Percentiles rank a stretch among this genome's conserved stretches.
These are phyloP conservation scores for Oscarella lobularis DNA, from an alignment of 37 sponge, comb jelly and placozoan genomes.

Conservation along the genomic window DNA sequence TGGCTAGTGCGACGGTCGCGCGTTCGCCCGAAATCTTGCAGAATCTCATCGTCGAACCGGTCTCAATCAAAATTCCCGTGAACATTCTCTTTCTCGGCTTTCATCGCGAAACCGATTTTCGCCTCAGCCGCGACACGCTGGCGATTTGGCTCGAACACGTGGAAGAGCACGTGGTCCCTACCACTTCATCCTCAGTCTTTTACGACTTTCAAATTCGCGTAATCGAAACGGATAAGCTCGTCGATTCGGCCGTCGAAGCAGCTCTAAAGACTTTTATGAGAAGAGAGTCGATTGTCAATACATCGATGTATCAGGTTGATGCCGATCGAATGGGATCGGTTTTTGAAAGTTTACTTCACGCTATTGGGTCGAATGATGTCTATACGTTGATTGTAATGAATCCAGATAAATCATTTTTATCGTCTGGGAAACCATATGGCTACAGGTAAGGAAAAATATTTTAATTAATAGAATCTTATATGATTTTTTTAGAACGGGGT, in stretches of 20 bases:
- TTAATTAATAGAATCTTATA: not conserved
- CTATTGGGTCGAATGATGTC: not conserved
- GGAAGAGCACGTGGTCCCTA: not conserved
- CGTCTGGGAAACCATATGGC: not conserved
- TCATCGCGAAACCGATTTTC: not conserved
- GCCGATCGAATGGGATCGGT: not conserved
- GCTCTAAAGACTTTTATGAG: slow-evolving; percentile 7
- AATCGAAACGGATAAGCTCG: not conserved
- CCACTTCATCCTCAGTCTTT: not conserved
- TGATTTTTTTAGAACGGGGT: slow-evolving; percentile 4
- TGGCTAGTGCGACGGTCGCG: no score
- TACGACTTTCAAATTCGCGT: slow-evolving; percentile 1
- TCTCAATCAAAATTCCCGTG: not conserved
- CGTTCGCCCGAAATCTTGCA: no score
- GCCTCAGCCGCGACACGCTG: not conserved
- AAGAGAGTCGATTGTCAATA: not conserved
- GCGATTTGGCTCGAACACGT: not conserved
- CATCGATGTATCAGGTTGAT: not conserved
- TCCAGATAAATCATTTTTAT: not conserved
- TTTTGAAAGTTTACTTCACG: not conserved
- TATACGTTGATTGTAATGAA: not conserved
- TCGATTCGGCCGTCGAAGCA: slow-evolving; percentile 1
- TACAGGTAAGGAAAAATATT: no score
- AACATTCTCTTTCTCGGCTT: not conserved
- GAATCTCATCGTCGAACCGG: no score